Percentiles rank a stretch among this genome's conserved stretches.
Evolutionary conservation across 2,797 vertebrate genomes (phyloP).

Genomic region (Cyclopterus lumpus): DNA sequence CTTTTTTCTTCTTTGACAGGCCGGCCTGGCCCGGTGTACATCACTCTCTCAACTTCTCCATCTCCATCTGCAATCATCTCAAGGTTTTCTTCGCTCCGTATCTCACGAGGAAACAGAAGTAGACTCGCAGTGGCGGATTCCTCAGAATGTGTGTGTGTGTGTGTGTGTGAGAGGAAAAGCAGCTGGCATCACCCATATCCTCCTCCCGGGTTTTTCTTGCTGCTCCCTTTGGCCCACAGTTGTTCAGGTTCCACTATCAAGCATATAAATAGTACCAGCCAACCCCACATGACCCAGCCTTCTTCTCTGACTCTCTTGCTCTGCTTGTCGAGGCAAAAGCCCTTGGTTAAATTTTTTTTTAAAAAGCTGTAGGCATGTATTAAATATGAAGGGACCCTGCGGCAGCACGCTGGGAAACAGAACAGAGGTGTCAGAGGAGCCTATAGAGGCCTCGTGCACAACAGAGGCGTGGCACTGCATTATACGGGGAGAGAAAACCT

Average conservation of each 20-base stretch:
- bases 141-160: conserved; percentile 14
- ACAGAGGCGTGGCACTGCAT: conserved; percentile 66
- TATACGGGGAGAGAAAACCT: conserved; percentile 56
- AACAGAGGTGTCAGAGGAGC: conserved; percentile 45
- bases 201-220: conserved; percentile 29
- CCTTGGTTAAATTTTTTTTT: conserved; percentile 43
- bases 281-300: not conserved
- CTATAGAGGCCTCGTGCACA: conserved; percentile 32
- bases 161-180: conserved; percentile 5
- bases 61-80: conserved; percentile 48
- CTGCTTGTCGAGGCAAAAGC: conserved; percentile 39
- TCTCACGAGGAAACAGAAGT: conserved; percentile 47
- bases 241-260: conserved; percentile 30
- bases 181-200: conserved; percentile 9
- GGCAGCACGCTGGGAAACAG: conserved; percentile 30
- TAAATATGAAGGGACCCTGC: conserved; percentile 65
- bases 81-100: conserved; percentile 30
- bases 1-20: conserved; percentile 60
- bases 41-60: conserved; percentile 27
- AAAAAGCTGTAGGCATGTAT: conserved; percentile 54
- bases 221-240: conserved; percentile 8
- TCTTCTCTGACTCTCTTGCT: conserved; percentile 31
- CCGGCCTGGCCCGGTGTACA: conserved; percentile 1
- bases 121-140: conserved; percentile 15
- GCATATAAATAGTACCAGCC: conserved; percentile 57